These are phyloP conservation scores for Zaprionus bogoriensis DNA, from an alignment of 2,888 invertebrate species.

Conservation along the genomic window DNA sequence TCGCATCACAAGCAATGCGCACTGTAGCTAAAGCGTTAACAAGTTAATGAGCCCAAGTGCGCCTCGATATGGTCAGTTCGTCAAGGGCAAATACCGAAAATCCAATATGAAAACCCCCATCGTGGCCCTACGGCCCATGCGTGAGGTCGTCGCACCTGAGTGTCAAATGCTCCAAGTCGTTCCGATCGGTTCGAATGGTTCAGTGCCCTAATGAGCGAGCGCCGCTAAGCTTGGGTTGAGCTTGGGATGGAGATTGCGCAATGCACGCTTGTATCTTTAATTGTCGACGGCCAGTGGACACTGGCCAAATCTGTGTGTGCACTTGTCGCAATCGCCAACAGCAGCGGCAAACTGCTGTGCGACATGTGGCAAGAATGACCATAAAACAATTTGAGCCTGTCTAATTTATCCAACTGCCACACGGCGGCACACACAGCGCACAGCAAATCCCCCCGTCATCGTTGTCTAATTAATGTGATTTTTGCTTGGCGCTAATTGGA, in stretches of 20 bases:
- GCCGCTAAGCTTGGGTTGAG: not conserved
- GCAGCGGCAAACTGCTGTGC: conserved; percentile 41
- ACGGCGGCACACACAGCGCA: not conserved
- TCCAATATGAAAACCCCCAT: conserved; percentile 12
- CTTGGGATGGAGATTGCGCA: conserved; percentile 3
- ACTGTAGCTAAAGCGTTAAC: conserved; percentile 9
- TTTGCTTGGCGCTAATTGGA: conserved; percentile 35
- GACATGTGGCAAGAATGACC: conserved; percentile 70
- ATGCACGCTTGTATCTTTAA: conserved; percentile 29
- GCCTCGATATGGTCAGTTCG: conserved; percentile 5
- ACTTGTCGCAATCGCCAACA: conserved; percentile 42
- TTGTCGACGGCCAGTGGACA: conserved; percentile 23
- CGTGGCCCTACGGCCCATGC: conserved; percentile 18
- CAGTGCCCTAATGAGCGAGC: conserved; percentile 63
- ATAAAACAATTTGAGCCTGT: conserved; percentile 63
- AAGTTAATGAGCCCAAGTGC: conserved; percentile 10
- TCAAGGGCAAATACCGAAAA: conserved; percentile 18
- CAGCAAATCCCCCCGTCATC: not conserved
- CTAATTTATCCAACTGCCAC: conserved; percentile 52
- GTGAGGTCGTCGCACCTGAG: conserved; percentile 58
- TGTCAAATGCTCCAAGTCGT: conserved; percentile 59
- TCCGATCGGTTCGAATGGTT: conserved; percentile 51
- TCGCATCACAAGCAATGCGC: not conserved
- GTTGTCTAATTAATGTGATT: conserved; percentile 48
- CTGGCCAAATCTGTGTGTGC: conserved; percentile 40